Conservation (phyloP, 37 sponge, comb jelly and placozoan species). For the Spongia lamella region DNA sequence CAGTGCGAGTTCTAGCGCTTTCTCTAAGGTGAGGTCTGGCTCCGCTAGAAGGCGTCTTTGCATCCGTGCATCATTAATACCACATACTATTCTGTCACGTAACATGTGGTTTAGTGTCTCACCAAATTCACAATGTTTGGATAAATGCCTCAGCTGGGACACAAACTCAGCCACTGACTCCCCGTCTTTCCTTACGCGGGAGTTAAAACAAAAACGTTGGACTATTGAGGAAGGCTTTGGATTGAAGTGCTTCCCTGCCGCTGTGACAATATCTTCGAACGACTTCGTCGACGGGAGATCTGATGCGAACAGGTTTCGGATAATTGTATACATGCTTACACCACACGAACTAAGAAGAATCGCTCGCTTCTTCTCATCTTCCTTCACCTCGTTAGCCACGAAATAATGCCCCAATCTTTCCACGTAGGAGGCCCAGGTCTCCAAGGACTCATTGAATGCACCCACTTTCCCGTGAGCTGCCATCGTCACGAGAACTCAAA, state of each 20-base stretch:
- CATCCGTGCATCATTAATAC: neutral
- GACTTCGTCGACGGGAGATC: neutral
- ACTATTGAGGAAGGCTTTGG: constrained; percentile 4
- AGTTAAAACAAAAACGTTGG: too few species aligned
- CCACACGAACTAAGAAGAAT: neutral
- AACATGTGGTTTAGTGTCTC: neutral
- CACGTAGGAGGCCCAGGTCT: too few species aligned
- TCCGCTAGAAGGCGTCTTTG: neutral
- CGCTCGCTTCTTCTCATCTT: neutral
- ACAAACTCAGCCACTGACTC: constrained; percentile 17
- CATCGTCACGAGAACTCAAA: too few species aligned
- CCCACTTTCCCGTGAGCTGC: too few species aligned
- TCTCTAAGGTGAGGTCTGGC: neutral
- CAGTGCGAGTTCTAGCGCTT: neutral
- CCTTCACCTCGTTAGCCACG: too few species aligned
- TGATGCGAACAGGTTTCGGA: neutral
- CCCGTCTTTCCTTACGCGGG: neutral
- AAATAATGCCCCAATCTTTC: too few species aligned
- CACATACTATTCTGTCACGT: neutral
- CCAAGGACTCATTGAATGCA: too few species aligned
- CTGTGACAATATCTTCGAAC: constrained; percentile 5
- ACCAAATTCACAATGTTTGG: constrained; percentile 17
- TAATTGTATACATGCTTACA: neutral
- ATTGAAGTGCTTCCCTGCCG: neutral
- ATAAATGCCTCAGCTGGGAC: neutral